A percentile compares a stretch with the other conserved stretches of the same genome.
These are phyloP conservation scores for Lordiphosa andalusiaca DNA, from an alignment of 2,888 invertebrate species.

Conservation along the genomic window DNA sequence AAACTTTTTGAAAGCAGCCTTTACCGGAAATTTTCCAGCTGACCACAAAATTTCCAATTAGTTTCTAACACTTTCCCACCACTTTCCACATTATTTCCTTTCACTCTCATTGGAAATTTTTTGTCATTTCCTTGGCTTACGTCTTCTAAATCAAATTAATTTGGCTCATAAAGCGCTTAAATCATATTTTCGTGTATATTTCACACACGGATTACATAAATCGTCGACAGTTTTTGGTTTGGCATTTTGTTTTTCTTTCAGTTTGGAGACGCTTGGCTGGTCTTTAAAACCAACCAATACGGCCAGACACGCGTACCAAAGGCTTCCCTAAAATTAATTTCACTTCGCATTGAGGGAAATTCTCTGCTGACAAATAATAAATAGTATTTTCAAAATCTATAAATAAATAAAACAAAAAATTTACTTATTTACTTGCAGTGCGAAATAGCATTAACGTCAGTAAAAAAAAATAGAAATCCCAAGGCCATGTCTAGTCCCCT, in stretches of 20 bases:
- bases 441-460: slow-evolving; percentile 19
- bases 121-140: slow-evolving; percentile 9
- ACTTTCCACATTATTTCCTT: not conserved
- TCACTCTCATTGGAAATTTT: slow-evolving; percentile 1
- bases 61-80: too few species aligned
- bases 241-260: not conserved
- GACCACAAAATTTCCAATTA: too few species aligned
- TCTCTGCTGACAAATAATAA: slow-evolving; percentile 18
- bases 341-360: slow-evolving; percentile 1
- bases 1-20: too few species aligned
- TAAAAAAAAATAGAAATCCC: slow-evolving; percentile 25
- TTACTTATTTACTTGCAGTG: slow-evolving; percentile 16
- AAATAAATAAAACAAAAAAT: slow-evolving; percentile 28
- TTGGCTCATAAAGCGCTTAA: slow-evolving; percentile 44
- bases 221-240: slow-evolving; percentile 29
- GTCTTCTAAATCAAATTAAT: slow-evolving; percentile 54
- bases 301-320: slow-evolving; percentile 11
- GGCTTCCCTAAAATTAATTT: slow-evolving; percentile 47
- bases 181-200: slow-evolving; percentile 11
- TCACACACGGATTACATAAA: slow-evolving; percentile 21
- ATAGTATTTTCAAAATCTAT: slow-evolving; percentile 34
- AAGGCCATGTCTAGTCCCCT: slow-evolving; percentile 21
- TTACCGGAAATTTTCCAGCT: too few species aligned
- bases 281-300: slow-evolving; percentile 18
- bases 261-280: slow-evolving; percentile 42